phyloP scores from a whole-genome alignment of 1,140 invertebrate genomes.

The Drosophila quadrilineata region DNA sequence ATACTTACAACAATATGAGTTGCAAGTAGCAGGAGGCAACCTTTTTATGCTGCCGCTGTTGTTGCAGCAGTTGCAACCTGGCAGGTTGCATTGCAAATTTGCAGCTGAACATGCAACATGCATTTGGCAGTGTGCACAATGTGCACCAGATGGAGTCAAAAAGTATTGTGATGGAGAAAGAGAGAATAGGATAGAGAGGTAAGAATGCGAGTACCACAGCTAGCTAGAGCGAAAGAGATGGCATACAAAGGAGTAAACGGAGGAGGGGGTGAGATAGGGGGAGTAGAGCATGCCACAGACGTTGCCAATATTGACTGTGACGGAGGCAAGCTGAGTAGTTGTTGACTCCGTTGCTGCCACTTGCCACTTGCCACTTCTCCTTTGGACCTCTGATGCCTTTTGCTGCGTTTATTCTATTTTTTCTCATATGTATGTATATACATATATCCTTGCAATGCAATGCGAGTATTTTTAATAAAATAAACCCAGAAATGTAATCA shows the following conservation, averaged over 20 bases:
- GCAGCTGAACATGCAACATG: slow-evolving; percentile 68
- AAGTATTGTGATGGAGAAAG: not conserved
- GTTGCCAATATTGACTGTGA: slow-evolving; percentile 76
- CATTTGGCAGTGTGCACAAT: slow-evolving; percentile 75
- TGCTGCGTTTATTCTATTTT: slow-evolving; percentile 26
- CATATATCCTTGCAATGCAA: slow-evolving; percentile 66
- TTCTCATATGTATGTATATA: too few relatives aligned
- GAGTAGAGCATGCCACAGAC: slow-evolving; percentile 53
- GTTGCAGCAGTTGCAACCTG: slow-evolving; percentile 37
- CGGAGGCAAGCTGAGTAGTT: slow-evolving; percentile 48
- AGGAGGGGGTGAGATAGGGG: not conserved
- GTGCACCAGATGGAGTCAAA: not conserved
- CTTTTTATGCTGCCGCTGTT: slow-evolving; percentile 52
- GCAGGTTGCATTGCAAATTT: slow-evolving; percentile 72
- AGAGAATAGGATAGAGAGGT: too few relatives aligned
- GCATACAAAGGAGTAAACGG: not conserved
- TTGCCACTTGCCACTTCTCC: slow-evolving; percentile 22
- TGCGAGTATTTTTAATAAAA: slow-evolving; percentile 80
- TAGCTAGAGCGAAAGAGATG: too few relatives aligned
- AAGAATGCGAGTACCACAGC: too few relatives aligned
- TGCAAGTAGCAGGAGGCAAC: not conserved
- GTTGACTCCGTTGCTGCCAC: slow-evolving; percentile 3
- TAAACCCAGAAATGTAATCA: slow-evolving; percentile 81
- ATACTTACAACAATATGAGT: slow-evolving; percentile 50
- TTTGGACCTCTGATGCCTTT: too few relatives aligned